A percentile compares a stretch with the other conserved stretches of the same genome.
Conservation (phyloP, 2,113 vertebrate genomes). For the Tachysurus vachellii region DNA sequence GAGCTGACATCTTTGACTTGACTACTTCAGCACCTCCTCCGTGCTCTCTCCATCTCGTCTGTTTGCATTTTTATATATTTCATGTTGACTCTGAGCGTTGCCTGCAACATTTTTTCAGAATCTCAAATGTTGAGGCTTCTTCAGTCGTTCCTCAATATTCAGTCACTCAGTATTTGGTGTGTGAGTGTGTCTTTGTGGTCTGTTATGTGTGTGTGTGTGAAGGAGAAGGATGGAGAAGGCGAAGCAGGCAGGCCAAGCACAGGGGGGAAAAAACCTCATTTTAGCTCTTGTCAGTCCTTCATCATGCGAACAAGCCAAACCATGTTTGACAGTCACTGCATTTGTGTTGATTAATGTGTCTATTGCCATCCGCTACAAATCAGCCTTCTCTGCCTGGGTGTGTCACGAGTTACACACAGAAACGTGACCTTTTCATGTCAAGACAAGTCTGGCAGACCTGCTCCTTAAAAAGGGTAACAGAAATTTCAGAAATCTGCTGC, state of each 20-base stretch:
- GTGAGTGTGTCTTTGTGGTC: slow-evolving; percentile 36
- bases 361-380: slow-evolving; percentile 48
- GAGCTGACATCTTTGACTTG: slow-evolving; percentile 31
- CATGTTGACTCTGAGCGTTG: background rate
- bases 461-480: slow-evolving; percentile 1
- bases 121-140: background rate
- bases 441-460: slow-evolving; percentile 7
- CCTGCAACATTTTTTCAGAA: slow-evolving; percentile 29
- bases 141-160: background rate
- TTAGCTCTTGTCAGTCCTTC: slow-evolving; percentile 60
- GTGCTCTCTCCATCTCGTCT: background rate
- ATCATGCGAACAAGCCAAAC: slow-evolving; percentile 50
- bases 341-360: slow-evolving; percentile 57
- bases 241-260: slow-evolving; percentile 21
- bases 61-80: background rate
- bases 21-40: slow-evolving; percentile 59
- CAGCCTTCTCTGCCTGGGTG: slow-evolving; percentile 13
- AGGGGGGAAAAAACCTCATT: slow-evolving; percentile 61
- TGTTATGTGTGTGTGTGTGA: background rate
- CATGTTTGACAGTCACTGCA: slow-evolving; percentile 52
- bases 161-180: background rate
- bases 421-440: slow-evolving; percentile 39
- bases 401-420: slow-evolving; percentile 40
- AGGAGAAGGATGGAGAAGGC: slow-evolving; percentile 11
- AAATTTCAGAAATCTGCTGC: background rate